Conservation (phyloP, 2,113 vertebrate species). For the Rhineura floridana region DNA sequence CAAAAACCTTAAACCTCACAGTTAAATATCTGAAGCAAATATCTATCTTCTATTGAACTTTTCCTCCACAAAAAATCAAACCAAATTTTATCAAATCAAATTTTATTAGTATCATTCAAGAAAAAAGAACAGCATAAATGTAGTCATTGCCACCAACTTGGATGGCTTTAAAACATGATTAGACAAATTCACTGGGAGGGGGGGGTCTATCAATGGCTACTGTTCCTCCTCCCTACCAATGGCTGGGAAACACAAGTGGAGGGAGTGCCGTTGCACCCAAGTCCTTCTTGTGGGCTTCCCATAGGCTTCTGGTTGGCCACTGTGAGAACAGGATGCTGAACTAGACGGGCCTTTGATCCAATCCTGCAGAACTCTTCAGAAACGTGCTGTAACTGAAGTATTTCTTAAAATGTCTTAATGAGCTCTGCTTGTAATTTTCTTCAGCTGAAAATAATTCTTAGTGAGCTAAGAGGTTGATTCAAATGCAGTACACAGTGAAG, state of each 20-base stretch:
- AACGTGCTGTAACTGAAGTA: neutral
- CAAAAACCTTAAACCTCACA: neutral
- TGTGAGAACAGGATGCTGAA: too few relatives aligned
- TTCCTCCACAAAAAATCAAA: neutral
- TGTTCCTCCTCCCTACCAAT: too few relatives aligned
- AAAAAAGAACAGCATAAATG: neutral
- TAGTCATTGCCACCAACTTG: too few relatives aligned
- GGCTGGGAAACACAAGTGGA: too few relatives aligned
- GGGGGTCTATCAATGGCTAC: too few relatives aligned
- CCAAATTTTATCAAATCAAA: neutral
- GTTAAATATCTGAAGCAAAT: neutral
- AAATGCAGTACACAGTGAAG: neutral
- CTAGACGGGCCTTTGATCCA: too few relatives aligned
- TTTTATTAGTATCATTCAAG: neutral
- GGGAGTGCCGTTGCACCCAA: too few relatives aligned
- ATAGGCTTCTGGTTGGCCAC: too few relatives aligned
- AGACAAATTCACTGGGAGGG: too few relatives aligned
- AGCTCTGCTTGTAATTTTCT: neutral
- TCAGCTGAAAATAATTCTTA: neutral
- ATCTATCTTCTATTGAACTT: neutral
- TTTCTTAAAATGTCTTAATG: neutral
- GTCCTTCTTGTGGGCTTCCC: too few relatives aligned
- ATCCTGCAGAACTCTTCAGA: too few relatives aligned
- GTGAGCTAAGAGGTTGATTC: neutral
- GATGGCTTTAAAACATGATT: too few relatives aligned